Percentiles rank a stretch among this genome's conserved stretches.
These are phyloP conservation scores for Scaptomyza polygonia DNA, from an alignment of 2,888 invertebrate genomes.

Conservation along the genomic window DNA sequence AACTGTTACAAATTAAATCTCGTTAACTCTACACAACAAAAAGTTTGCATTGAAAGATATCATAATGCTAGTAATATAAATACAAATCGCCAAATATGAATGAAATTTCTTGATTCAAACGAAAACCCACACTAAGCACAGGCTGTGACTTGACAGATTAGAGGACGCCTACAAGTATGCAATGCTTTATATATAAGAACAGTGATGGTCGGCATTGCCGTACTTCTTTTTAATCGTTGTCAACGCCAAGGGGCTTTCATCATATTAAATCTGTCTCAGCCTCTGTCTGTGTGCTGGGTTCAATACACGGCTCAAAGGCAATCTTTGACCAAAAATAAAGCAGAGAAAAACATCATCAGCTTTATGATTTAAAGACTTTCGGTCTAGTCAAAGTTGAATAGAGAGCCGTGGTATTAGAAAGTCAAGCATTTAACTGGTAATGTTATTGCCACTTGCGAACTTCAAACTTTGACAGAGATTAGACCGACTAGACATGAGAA, in stretches of 20 bases:
- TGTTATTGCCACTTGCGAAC: conserved; percentile 27
- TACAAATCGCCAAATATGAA: conserved; percentile 16
- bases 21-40: background rate
- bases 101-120: conserved; percentile 19
- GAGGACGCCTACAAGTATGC: conserved; percentile 12
- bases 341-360: background rate
- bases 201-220: conserved; percentile 7
- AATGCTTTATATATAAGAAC: conserved; percentile 11
- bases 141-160: background rate
- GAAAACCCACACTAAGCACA: background rate
- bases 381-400: conserved; percentile 32
- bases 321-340: too few relatives aligned
- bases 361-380: conserved; percentile 3
- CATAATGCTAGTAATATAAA: conserved; percentile 12
- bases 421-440: conserved; percentile 19
- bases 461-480: background rate
- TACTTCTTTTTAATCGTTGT: conserved; percentile 19
- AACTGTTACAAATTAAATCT: background rate
- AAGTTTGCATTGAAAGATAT: background rate
- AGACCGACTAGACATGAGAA: background rate
- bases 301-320: conserved; percentile 10
- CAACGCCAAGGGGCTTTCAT: conserved; percentile 17
- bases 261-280: conserved; percentile 19
- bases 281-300: conserved; percentile 13
- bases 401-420: conserved; percentile 4